Evolutionary conservation across 2,797 vertebrate species (phyloP), one percentile per base, ranked within the genome.

Genomic region (Catostomus latipinnis): DNA sequence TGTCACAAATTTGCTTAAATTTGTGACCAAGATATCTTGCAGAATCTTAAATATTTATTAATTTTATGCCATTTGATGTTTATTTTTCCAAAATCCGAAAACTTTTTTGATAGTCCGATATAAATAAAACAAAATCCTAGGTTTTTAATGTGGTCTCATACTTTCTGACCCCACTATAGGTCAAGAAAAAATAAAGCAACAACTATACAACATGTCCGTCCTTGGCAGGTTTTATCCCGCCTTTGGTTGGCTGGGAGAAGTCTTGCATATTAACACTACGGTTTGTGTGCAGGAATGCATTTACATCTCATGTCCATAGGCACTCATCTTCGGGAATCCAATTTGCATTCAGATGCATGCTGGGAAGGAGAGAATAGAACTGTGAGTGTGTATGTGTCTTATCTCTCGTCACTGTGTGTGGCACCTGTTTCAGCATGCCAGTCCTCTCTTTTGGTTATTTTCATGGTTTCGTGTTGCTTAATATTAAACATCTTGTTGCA

Each of bases 401-500:
- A 89, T 88, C 74, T 91, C 83, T 81, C 72, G 48, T 86, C 81
- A 48, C 74, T 62, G 83, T 80, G 72, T 85, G 57, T 66, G 71
- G 18, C 79, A 80, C 78, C 78, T 85, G 86, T 84, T 83, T 83
- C 84, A 81, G 62, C 82, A 53, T 79, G 87, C 85, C 87, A 65
- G 86, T 86, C 77, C 81, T 85, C 72, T 86, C 88, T 85, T 89
- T 86, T 85, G 90, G 82, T 87, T 82, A 81, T 82, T 85, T 86
- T 86, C 86, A 82, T 89, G 84, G 76, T 87, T 90, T 87, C 84
- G 82, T 84, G 80, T 71, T 90, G 85, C 87, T 92, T 90, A 91
- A 91, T 90, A 90, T 92, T 92, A 91, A 91, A 91, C 84, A 43
- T 83, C 75, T 82, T 78, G 86, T 90, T 71, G 66, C 83, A 73